phyloP scores from a whole-genome alignment of 2,797 vertebrate genomes.

The Myotis findleyi region DNA sequence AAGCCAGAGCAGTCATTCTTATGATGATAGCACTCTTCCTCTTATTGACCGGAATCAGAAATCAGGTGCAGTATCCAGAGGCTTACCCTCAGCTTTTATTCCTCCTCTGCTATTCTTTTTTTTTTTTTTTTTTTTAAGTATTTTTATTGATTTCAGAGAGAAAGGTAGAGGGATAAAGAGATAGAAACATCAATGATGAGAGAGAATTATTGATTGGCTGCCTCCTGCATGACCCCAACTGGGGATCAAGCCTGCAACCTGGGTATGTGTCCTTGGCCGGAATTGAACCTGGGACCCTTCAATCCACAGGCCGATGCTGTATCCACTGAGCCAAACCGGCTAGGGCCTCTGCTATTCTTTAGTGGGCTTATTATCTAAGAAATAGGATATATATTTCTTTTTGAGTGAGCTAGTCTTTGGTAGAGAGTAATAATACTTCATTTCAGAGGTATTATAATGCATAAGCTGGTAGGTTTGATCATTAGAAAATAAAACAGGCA shows the following conservation, averaged over 20 bases:
- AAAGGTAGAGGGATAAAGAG: no score
- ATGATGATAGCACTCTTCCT: slow-evolving; percentile 97
- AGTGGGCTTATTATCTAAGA: not conserved
- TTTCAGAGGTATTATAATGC: not conserved
- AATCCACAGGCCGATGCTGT: no score
- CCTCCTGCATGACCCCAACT: no score
- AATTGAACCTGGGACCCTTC: no score
- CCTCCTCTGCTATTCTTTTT: not conserved
- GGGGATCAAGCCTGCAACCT: no score
- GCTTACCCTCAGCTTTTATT: not conserved
- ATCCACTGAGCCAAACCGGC: no score
- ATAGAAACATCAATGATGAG: no score
- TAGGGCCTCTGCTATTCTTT: not conserved
- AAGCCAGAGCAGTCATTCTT: slow-evolving; percentile 91
- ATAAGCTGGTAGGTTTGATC: not conserved
- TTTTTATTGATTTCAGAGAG: no score
- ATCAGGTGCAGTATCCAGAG: slow-evolving; percentile 83
- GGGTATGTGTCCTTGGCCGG: no score
- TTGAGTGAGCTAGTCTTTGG: not conserved
- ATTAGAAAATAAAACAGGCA: not conserved
- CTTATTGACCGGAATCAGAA: slow-evolving; percentile 94
- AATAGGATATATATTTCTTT: not conserved
- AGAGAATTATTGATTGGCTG: no score
- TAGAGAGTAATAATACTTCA: not conserved
- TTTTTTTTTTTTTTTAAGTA: no score